A percentile compares a stretch with the other conserved stretches of the same genome.
These are phyloP conservation scores for Platyrinchus mystaceus DNA, from an alignment of 2,797 vertebrate species.

Conservation along the genomic window DNA sequence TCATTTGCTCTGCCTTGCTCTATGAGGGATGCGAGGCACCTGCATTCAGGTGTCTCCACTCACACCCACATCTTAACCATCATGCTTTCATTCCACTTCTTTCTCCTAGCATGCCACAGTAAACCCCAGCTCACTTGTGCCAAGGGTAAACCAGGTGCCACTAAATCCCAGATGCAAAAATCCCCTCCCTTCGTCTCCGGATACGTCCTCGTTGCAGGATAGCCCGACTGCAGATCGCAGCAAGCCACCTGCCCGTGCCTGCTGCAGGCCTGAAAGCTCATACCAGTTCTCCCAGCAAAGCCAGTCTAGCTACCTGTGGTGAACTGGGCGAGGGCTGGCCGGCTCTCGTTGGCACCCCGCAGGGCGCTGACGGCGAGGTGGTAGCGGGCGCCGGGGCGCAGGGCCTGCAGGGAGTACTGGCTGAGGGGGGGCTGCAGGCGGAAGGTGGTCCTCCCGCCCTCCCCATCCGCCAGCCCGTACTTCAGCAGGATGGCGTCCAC, in stretches of 20 bases:
- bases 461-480: slow-evolving; percentile 86
- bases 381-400: slow-evolving; percentile 89
- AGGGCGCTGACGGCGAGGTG: slow-evolving; percentile 86
- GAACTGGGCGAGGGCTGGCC: slow-evolving; percentile 84
- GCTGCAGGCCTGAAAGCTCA: background rate
- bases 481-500: slow-evolving; percentile 92
- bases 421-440: slow-evolving; percentile 93
- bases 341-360: slow-evolving; percentile 87
- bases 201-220: rapidly evolving
- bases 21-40: background rate
- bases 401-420: slow-evolving; percentile 93
- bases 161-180: background rate
- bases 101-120: background rate
- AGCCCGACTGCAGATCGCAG: background rate
- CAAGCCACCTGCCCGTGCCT: background rate
- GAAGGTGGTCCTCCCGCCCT: slow-evolving; percentile 89
- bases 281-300: background rate
- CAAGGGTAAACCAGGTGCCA: background rate
- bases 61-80: background rate
- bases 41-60: background rate
- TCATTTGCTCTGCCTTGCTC: background rate
- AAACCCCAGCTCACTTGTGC: background rate
- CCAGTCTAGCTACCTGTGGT: slow-evolving; percentile 83
- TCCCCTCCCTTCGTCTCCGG: rapidly evolving
- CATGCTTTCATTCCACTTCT: background rate